Percentiles rank a stretch among this genome's conserved stretches.
These are phyloP conservation scores for Epirrita christyi DNA, from an alignment of 2,888 invertebrate species.

Conservation along the genomic window DNA sequence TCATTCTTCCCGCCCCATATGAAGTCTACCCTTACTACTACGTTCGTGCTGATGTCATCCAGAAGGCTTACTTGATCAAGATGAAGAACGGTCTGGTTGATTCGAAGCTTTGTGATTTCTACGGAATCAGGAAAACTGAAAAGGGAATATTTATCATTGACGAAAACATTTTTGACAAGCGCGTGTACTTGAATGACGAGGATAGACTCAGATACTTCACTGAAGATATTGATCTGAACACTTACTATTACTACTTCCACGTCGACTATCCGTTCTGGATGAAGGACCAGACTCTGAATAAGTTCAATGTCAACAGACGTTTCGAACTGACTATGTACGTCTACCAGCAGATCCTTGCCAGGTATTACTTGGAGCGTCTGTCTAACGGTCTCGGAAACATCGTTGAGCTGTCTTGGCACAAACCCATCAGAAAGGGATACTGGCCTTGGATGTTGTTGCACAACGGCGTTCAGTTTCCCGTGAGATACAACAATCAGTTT, in stretches of 20 bases:
- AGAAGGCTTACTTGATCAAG: constrained; percentile 80
- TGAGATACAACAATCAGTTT: constrained; percentile 75
- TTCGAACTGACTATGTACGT: constrained; percentile 85
- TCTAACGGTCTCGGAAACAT: constrained; percentile 78
- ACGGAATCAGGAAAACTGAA: constrained; percentile 77
- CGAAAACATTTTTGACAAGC: constrained; percentile 86
- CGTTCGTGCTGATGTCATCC: constrained; percentile 87
- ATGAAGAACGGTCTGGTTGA: constrained; percentile 78
- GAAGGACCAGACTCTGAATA: constrained; percentile 70
- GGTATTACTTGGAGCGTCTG: constrained; percentile 82
- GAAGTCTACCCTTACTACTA: constrained; percentile 88
- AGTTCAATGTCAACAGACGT: constrained; percentile 64
- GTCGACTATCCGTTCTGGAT: constrained; percentile 87
- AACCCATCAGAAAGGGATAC: constrained; percentile 77
- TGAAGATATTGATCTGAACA: constrained; percentile 87
- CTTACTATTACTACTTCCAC: constrained; percentile 86
- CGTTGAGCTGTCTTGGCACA: constrained; percentile 71
- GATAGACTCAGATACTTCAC: constrained; percentile 87
- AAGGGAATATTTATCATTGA: constrained; percentile 85
- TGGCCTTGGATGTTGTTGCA: constrained; percentile 83
- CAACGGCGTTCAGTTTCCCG: constrained; percentile 83
- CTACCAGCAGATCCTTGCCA: constrained; percentile 88
- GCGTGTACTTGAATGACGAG: constrained; percentile 80
- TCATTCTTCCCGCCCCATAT: constrained; percentile 83
- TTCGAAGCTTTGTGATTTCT: constrained; percentile 78